phyloP scores from a whole-genome alignment of 1,140 invertebrate genomes.

The Frieseomelitta varia region DNA sequence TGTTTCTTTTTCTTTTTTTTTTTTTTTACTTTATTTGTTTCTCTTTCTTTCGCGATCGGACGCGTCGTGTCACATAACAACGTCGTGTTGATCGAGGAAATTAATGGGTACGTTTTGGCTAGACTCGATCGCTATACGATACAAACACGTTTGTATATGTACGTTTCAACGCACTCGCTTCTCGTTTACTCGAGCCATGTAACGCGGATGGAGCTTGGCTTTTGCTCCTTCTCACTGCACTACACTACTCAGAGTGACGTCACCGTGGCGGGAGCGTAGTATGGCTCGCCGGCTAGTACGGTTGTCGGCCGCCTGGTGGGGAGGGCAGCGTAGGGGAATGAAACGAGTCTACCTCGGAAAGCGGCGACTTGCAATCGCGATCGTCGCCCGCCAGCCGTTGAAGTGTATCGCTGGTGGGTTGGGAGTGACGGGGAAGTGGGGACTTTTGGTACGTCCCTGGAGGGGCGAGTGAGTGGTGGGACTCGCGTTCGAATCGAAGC shows the following conservation, averaged over 20 bases:
- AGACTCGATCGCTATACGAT: conserved; percentile 31
- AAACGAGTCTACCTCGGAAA: conserved; percentile 75
- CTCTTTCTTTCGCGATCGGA: conserved; percentile 22
- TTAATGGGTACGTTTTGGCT: background rate
- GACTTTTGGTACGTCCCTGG: conserved; percentile 45
- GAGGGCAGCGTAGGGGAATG: conserved; percentile 68
- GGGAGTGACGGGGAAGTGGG: background rate
- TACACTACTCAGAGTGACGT: conserved; percentile 83
- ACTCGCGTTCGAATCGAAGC: conserved; percentile 70
- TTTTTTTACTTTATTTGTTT: no score
- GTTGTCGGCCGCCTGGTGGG: conserved; percentile 61
- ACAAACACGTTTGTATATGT: conserved; percentile 35
- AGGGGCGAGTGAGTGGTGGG: conserved; percentile 23
- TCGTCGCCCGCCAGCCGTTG: conserved; percentile 65
- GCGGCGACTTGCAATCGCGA: conserved; percentile 66
- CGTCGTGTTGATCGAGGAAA: conserved; percentile 13
- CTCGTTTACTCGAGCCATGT: conserved; percentile 64
- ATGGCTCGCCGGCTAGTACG: conserved; percentile 76
- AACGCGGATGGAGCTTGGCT: conserved; percentile 71
- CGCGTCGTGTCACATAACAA: conserved; percentile 25
- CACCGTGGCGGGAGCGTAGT: conserved; percentile 82
- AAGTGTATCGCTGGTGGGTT: conserved; percentile 33
- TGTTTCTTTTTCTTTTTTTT: no score
- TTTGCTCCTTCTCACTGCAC: conserved; percentile 82
- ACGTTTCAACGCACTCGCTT: conserved; percentile 50